Conservation (phyloP, 2,888 invertebrate genomes). For the Eugnorisma glareosa region DNA sequence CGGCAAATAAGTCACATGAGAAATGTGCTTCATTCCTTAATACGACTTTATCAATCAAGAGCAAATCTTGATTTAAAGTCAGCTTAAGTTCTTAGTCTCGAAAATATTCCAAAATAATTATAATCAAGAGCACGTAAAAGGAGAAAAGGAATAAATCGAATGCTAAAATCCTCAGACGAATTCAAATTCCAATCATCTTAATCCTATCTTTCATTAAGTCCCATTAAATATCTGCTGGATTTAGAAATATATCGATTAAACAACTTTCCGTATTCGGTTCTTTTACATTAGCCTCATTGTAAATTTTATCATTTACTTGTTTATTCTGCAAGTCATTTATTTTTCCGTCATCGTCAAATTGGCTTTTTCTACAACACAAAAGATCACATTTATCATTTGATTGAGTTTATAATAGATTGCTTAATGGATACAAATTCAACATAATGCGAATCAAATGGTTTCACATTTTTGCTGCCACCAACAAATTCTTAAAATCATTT, state of each 20-base stretch:
- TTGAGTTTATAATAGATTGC: slow-evolving; percentile 34
- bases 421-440: slow-evolving; percentile 36
- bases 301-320: slow-evolving; percentile 38
- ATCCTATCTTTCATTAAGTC: slow-evolving; percentile 41
- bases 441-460: slow-evolving; percentile 36
- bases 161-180: slow-evolving; percentile 13
- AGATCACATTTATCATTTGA: slow-evolving; percentile 42
- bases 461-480: not conserved
- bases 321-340: slow-evolving; percentile 49
- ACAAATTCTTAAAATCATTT: slow-evolving; percentile 10
- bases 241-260: slow-evolving; percentile 41
- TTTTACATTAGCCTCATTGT: slow-evolving; percentile 17
- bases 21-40: slow-evolving; percentile 40
- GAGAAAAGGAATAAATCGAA: slow-evolving; percentile 22
- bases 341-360: slow-evolving; percentile 40
- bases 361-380: slow-evolving; percentile 37
- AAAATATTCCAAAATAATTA: slow-evolving; percentile 44
- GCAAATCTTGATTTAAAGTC: slow-evolving; percentile 47
- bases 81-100: slow-evolving; percentile 40
- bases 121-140: slow-evolving; percentile 37
- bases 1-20: slow-evolving; percentile 48
- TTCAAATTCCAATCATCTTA: slow-evolving; percentile 51
- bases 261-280: slow-evolving; percentile 48
- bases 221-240: slow-evolving; percentile 37
- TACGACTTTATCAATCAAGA: slow-evolving; percentile 52